These are phyloP conservation scores for Sula dactylatra DNA, from an alignment of 2,113 vertebrate species.

Conservation along the genomic window DNA sequence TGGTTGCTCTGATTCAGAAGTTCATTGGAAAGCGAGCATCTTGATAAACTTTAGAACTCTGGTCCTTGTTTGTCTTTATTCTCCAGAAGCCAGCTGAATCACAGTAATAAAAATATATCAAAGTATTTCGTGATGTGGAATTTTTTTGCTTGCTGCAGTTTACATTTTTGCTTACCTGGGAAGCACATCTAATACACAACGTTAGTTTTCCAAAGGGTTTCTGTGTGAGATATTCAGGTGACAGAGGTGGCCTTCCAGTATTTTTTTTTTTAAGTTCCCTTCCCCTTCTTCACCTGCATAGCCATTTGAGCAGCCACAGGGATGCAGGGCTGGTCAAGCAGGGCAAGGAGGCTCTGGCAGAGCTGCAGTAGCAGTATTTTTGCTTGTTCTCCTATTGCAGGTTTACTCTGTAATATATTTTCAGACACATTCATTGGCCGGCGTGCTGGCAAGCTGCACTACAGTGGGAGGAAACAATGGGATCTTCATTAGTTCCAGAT, in stretches of 20 bases:
- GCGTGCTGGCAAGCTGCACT: neutral
- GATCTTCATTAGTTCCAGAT: neutral
- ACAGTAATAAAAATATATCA: neutral
- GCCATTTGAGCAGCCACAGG: neutral
- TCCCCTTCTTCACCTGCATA: fast-evolving
- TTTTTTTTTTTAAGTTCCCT: neutral
- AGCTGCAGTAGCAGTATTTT: neutral
- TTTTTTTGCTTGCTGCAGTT: neutral
- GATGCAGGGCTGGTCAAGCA: neutral
- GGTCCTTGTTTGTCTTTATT: neutral
- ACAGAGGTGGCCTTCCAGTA: neutral
- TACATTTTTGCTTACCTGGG: neutral
- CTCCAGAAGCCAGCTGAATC: neutral
- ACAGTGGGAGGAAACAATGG: neutral
- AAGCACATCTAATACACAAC: neutral
- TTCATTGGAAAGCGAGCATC: neutral
- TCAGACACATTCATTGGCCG: neutral
- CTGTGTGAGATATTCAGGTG: neutral
- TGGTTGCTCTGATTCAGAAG: neutral
- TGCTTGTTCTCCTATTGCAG: neutral
- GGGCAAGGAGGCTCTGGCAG: neutral
- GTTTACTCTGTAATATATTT: neutral
- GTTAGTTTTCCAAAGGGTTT: neutral
- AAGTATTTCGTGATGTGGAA: neutral
- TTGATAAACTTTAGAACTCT: neutral